Percentiles rank a stretch among this genome's conserved stretches.
Evolutionary conservation across 2,888 invertebrate genomes (phyloP).

Genomic region (Neoascia interrupta): DNA sequence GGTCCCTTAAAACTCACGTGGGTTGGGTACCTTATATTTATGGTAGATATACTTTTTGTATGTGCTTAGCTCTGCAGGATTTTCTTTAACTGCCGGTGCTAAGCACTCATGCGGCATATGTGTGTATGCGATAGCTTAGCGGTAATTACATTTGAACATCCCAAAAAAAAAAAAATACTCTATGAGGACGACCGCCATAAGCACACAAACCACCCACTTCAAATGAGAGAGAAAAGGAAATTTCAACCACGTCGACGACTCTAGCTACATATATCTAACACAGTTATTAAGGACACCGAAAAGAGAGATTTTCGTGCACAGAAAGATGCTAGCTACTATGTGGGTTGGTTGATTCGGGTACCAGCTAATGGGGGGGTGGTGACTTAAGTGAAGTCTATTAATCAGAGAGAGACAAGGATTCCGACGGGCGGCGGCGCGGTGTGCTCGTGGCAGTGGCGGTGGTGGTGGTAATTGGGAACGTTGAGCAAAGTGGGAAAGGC

Average conservation of each 20-base stretch:
- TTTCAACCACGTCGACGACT: conserved; percentile 4
- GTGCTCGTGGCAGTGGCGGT: neutral
- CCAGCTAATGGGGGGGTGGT: conserved; percentile 29
- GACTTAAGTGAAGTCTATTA: conserved; percentile 63
- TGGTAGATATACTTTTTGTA: no score
- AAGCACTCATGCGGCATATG: no score
- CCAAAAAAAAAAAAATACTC: conserved; percentile 38
- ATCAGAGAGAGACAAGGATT: conserved; percentile 40
- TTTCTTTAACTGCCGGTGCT: no score
- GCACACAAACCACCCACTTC: neutral
- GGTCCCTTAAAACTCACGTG: no score
- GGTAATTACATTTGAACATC: conserved; percentile 49
- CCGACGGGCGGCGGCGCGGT: neutral
- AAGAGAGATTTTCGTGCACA: conserved; percentile 14
- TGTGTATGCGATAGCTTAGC: conserved; percentile 9
- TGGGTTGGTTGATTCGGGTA: conserved; percentile 23
- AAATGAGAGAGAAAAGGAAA: neutral
- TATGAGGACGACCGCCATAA: conserved; percentile 22
- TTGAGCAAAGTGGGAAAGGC: conserved; percentile 70
- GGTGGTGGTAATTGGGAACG: conserved; percentile 59
- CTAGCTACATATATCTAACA: conserved; percentile 32
- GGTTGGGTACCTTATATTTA: no score
- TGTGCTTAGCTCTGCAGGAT: no score
- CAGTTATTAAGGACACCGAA: conserved; percentile 15
- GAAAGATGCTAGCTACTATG: conserved; percentile 16